Evolutionary conservation across 2,888 invertebrate species (phyloP).

Genomic region (Pyrrhia umbra): DNA sequence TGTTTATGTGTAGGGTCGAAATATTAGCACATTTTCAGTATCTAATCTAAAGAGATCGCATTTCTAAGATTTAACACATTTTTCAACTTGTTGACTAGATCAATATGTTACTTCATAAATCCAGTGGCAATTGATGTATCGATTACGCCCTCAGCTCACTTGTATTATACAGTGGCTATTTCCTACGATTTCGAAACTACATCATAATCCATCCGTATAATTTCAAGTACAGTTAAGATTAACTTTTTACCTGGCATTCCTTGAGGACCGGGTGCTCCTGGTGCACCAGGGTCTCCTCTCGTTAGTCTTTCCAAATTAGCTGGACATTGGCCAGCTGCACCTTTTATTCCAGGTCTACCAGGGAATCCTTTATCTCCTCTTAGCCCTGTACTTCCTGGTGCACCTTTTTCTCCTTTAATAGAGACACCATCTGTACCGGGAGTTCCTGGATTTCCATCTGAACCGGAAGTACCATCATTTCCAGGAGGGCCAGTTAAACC

Average conservation of each 20-base stretch:
- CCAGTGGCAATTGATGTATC: too few species aligned
- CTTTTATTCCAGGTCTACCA: constrained; percentile 91
- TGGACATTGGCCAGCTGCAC: constrained; percentile 91
- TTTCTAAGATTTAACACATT: too few species aligned
- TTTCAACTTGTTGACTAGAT: too few species aligned
- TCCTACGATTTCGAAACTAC: too few species aligned
- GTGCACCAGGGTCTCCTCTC: constrained; percentile 91
- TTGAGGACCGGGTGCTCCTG: constrained; percentile 91
- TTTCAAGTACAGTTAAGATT: neutral
- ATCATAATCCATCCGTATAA: neutral
- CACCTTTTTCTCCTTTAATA: constrained; percentile 94
- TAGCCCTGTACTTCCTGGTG: constrained; percentile 90
- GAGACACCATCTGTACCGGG: constrained; percentile 93
- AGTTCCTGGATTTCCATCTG: constrained; percentile 92
- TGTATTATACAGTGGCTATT: too few species aligned
- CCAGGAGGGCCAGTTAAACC: constrained; percentile 93
- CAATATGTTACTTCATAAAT: too few species aligned
- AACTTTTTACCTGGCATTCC: constrained; percentile 85
- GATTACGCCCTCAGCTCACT: too few species aligned
- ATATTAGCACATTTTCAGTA: too few species aligned
- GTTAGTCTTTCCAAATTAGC: constrained; percentile 82
- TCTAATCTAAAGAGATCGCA: too few species aligned
- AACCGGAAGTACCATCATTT: constrained; percentile 93
- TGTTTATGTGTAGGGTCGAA: too few species aligned
- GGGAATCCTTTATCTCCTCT: constrained; percentile 92